These are phyloP conservation scores for Simalia tracyae DNA, from an alignment of 2,797 vertebrate species.

Conservation along the genomic window DNA sequence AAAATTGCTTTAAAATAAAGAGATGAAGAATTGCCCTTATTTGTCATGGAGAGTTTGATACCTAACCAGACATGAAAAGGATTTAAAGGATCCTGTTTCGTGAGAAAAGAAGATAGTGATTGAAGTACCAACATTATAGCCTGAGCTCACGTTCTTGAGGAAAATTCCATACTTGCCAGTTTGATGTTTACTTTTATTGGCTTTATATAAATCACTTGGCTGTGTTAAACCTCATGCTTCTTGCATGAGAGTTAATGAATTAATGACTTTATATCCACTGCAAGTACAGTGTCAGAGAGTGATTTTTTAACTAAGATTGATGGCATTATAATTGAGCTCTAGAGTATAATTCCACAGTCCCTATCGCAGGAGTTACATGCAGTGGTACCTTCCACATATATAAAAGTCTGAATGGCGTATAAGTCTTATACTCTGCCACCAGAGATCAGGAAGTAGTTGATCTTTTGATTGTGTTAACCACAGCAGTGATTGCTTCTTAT, in stretches of 20 bases:
- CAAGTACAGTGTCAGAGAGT: neutral
- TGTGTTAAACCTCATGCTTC: constrained; percentile 1
- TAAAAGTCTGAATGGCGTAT: constrained; percentile 30
- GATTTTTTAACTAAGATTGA: constrained; percentile 12
- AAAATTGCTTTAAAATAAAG: neutral
- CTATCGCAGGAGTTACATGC: constrained; percentile 22
- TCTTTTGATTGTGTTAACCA: neutral
- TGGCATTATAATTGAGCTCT: constrained; percentile 35
- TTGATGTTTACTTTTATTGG: constrained; percentile 19
- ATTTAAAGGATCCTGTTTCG: constrained; percentile 26
- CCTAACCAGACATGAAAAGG: constrained; percentile 26
- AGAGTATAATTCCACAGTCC: constrained; percentile 26
- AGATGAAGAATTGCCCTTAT: neutral
- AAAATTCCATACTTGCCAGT: constrained; percentile 41
- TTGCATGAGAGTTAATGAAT: neutral
- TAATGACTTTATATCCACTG: constrained; percentile 23
- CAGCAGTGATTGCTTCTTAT: neutral
- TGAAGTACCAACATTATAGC: constrained; percentile 14
- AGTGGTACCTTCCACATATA: neutral
- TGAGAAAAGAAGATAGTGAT: neutral
- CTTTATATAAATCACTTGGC: neutral
- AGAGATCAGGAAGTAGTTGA: neutral
- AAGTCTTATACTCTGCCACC: constrained; percentile 7
- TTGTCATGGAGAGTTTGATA: neutral
- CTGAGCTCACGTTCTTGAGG: constrained; percentile 46